Evolutionary conservation across 2,113 vertebrate species (phyloP).

Genomic region (Halichoeres trimaculatus): DNA sequence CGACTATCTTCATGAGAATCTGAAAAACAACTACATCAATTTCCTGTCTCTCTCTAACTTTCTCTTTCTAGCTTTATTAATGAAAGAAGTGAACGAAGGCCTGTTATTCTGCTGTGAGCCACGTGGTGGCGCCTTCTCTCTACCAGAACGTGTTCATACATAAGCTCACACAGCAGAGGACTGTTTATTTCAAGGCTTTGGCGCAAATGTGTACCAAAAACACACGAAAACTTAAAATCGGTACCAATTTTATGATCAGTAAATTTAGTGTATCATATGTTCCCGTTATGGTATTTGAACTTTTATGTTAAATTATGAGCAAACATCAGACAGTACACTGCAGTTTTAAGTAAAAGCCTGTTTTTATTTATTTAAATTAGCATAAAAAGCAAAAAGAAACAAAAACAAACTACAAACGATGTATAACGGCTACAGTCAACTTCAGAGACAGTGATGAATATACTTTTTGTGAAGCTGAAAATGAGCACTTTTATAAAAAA

Average conservation of each 20-base stretch:
- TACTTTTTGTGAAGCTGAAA: slow-evolving; percentile 73
- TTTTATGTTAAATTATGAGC: neutral
- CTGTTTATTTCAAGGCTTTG: neutral
- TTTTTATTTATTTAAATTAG: slow-evolving; percentile 81
- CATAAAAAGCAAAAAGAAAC: slow-evolving; percentile 74
- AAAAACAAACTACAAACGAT: slow-evolving; percentile 33
- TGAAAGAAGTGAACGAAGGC: neutral
- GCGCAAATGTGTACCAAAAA: neutral
- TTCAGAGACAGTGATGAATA: slow-evolving; percentile 67
- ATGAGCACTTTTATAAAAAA: slow-evolving; percentile 82
- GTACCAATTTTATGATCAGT: neutral
- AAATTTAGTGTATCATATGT: neutral
- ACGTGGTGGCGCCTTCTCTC: slow-evolving; percentile 41
- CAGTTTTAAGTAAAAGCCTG: slow-evolving; percentile 57
- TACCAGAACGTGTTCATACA: neutral
- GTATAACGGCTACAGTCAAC: slow-evolving; percentile 65
- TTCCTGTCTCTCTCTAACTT: slow-evolving; percentile 16
- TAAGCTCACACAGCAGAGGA: neutral
- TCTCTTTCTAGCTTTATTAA: slow-evolving; percentile 15
- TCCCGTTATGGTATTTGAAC: neutral
- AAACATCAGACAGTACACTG: slow-evolving; percentile 13
- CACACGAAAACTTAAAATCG: neutral
- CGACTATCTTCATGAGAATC: neutral
- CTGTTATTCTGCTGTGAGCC: slow-evolving; percentile 39
- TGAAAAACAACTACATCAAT: neutral